Conservation (phyloP, 2,888 invertebrate species). For the Ochropleura leucogaster region DNA sequence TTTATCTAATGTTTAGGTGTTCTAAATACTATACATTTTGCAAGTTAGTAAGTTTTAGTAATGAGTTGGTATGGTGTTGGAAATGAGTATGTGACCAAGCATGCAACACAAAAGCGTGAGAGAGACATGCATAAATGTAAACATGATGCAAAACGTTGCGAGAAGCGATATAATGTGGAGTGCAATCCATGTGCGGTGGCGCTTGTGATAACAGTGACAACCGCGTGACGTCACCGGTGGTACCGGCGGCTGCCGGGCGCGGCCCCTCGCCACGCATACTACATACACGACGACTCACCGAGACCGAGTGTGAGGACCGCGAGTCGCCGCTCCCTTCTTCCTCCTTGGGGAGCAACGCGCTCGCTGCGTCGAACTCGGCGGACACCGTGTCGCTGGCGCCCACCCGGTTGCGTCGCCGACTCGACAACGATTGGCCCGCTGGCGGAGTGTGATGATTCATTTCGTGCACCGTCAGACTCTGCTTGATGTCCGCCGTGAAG, state of each 20-base stretch:
- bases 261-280: conserved; percentile 74
- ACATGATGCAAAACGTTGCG: conserved; percentile 77
- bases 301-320: conserved; percentile 84
- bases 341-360: conserved; percentile 82
- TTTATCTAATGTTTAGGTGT: conserved; percentile 34
- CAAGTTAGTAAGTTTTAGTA: conserved; percentile 17
- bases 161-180: conserved; percentile 73
- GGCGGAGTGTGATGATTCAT: conserved; percentile 97
- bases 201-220: conserved; percentile 76
- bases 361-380: conserved; percentile 72
- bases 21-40: conserved; percentile 17
- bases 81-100: conserved; percentile 30
- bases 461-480: conserved; percentile 97
- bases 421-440: conserved; percentile 92
- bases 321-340: conserved; percentile 89
- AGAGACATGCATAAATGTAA: conserved; percentile 56
- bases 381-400: conserved; percentile 92
- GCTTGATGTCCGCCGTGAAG: conserved; percentile 97
- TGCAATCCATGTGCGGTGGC: conserved; percentile 68
- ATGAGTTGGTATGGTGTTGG: conserved; percentile 11
- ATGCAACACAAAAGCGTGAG: conserved; percentile 48
- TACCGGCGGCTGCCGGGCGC: conserved; percentile 72
- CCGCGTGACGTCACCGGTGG: conserved; percentile 81
- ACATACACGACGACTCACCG: conserved; percentile 79
- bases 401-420: conserved; percentile 93